These are phyloP conservation scores for Poeciliopsis presidionis DNA, from an alignment of 2,797 vertebrate species.

Conservation along the genomic window DNA sequence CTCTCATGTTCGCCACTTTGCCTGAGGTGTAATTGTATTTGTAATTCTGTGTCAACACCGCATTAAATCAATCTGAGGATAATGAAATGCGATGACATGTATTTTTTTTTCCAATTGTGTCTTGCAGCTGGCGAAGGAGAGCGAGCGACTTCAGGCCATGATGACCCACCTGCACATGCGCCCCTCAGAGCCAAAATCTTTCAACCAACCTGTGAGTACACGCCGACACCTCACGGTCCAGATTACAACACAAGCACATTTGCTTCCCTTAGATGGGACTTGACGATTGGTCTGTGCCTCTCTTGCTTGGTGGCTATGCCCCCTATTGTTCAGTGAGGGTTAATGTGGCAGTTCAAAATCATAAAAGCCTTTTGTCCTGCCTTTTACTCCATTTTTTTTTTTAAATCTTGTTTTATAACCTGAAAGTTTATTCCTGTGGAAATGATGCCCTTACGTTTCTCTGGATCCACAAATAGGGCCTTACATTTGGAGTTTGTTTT, in stretches of 20 bases:
- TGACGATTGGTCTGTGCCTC: slow-evolving; percentile 2
- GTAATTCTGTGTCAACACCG: slow-evolving; percentile 61
- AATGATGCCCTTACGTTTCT: neutral
- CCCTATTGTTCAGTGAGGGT: slow-evolving; percentile 72
- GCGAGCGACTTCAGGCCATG: slow-evolving; percentile 97
- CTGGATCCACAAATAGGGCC: slow-evolving; percentile 16
- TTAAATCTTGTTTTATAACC: slow-evolving; percentile 1
- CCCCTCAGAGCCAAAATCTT: slow-evolving; percentile 98
- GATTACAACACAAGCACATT: slow-evolving; percentile 3
- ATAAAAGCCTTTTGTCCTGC: neutral
- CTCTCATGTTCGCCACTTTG: slow-evolving; percentile 43
- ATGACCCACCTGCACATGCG: slow-evolving; percentile 99
- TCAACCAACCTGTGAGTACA: slow-evolving; percentile 91
- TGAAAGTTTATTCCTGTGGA: slow-evolving; percentile 7
- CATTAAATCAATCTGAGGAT: slow-evolving; percentile 45
- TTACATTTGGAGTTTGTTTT: slow-evolving; percentile 14
- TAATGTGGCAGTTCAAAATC: slow-evolving; percentile 39
- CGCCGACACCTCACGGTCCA: neutral
- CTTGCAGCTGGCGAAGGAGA: slow-evolving; percentile 94
- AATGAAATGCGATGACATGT: slow-evolving; percentile 30
- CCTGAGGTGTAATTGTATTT: slow-evolving; percentile 59
- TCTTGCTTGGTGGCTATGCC: slow-evolving; percentile 65
- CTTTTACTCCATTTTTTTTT: slow-evolving; percentile 1
- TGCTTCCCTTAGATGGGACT: slow-evolving; percentile 13
- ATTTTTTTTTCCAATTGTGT: slow-evolving; percentile 35